Evolutionary conservation across 2,888 invertebrate genomes (phyloP).

Genomic region (Orthosia cruda): DNA sequence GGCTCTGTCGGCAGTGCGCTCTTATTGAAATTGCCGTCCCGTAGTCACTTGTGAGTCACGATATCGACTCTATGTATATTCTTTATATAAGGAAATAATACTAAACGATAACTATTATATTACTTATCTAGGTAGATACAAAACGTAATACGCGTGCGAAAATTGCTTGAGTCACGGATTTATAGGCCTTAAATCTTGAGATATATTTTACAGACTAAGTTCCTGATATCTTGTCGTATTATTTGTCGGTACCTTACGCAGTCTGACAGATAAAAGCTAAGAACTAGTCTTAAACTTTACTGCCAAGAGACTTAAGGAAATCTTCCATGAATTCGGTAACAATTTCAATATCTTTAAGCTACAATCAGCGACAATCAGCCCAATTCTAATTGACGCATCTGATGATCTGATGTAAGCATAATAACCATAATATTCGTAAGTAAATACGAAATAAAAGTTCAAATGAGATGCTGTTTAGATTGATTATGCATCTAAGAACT

Average conservation of each 20-base stretch:
- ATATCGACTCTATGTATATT: conserved; percentile 54
- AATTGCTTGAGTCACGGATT: conserved; percentile 37
- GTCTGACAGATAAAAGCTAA: not conserved
- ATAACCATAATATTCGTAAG: too few species aligned
- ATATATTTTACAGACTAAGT: conserved; percentile 15
- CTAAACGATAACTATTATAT: conserved; percentile 60
- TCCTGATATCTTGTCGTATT: not conserved
- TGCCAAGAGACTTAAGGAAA: not conserved
- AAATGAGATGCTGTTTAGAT: not conserved
- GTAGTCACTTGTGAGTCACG: conserved; percentile 65
- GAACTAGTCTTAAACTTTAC: not conserved
- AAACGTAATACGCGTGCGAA: conserved; percentile 62
- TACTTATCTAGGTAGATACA: conserved; percentile 47
- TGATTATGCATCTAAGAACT: not conserved
- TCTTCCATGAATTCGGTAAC: not conserved
- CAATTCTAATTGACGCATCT: not conserved
- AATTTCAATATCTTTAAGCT: not conserved
- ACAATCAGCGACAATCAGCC: too few species aligned
- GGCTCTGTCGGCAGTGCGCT: conserved; percentile 44
- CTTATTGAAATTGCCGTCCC: conserved; percentile 60
- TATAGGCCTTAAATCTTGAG: conserved; percentile 38
- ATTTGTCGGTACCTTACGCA: conserved; percentile 1
- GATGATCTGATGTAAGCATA: not conserved
- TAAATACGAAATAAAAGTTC: too few species aligned
- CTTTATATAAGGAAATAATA: conserved; percentile 64